These are phyloP conservation scores for Sebastes wilsoni DNA, from an alignment of 2,797 vertebrate species.

Conservation along the genomic window DNA sequence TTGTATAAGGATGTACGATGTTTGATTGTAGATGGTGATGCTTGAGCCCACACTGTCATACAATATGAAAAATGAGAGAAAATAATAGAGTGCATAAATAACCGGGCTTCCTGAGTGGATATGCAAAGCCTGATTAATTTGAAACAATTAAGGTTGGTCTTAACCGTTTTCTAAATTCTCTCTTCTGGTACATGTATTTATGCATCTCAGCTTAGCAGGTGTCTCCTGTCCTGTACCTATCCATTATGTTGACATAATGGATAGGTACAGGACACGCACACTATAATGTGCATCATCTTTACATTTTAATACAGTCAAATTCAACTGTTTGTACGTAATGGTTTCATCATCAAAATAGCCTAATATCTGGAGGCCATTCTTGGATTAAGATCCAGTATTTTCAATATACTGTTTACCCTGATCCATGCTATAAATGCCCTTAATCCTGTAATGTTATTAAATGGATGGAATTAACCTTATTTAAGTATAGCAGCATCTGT, in stretches of 20 bases:
- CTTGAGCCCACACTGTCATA: too few relatives aligned
- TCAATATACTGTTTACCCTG: not conserved
- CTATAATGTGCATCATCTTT: not conserved
- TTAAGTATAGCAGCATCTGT: not conserved
- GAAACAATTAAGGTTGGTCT: too few relatives aligned
- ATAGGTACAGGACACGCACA: not conserved
- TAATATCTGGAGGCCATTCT: not conserved
- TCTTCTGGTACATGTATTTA: not conserved
- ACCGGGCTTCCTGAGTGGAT: too few relatives aligned
- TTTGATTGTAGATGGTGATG: too few relatives aligned
- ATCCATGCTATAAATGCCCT: not conserved
- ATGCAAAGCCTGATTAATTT: too few relatives aligned
- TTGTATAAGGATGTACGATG: too few relatives aligned
- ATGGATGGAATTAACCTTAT: not conserved
- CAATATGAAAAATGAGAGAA: too few relatives aligned
- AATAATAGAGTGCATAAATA: too few relatives aligned
- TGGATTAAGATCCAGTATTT: not conserved
- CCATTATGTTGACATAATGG: not conserved
- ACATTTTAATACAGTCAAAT: not conserved
- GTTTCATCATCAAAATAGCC: not conserved
- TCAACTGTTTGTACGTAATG: not conserved
- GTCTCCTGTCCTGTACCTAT: not conserved
- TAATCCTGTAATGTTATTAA: slow-evolving; percentile 11
- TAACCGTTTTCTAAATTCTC: too few relatives aligned
- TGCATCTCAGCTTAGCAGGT: not conserved